These are phyloP conservation scores for Silurus meridionalis DNA, from an alignment of 2,113 vertebrate species.

Conservation along the genomic window DNA sequence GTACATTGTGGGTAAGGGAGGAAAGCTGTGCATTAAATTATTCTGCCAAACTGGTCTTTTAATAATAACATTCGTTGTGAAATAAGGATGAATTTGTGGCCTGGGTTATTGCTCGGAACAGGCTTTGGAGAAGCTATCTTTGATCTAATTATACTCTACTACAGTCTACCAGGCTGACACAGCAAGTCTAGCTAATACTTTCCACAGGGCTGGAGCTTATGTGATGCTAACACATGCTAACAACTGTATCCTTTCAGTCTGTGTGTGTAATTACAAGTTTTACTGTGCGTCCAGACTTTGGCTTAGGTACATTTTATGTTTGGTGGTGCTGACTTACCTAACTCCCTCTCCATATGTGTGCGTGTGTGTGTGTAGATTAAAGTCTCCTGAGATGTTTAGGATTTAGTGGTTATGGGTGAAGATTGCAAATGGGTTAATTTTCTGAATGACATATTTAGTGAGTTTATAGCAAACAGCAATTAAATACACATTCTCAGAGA, in stretches of 20 bases:
- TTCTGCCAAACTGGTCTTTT: neutral
- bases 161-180: constrained; percentile 20
- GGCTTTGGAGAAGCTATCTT: constrained; percentile 16
- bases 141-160: constrained; percentile 41
- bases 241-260: neutral
- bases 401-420: neutral
- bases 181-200: constrained; percentile 19
- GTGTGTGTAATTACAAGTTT: constrained; percentile 5
- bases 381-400: neutral
- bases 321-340: neutral
- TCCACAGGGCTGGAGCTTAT: constrained; percentile 35
- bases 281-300: neutral
- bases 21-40: neutral
- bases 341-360: neutral
- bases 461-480: neutral
- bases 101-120: constrained; percentile 14
- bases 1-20: neutral
- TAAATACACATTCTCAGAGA: neutral
- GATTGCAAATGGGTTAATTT: neutral
- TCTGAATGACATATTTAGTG: neutral
- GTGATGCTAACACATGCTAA: neutral
- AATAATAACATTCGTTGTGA: neutral
- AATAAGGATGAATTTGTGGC: constrained; percentile 25
- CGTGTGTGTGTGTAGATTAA: neutral
- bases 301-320: neutral